Base-by-base conservation (phyloP, 2,113 vertebrate species). In the Barbus barbus region DNA sequence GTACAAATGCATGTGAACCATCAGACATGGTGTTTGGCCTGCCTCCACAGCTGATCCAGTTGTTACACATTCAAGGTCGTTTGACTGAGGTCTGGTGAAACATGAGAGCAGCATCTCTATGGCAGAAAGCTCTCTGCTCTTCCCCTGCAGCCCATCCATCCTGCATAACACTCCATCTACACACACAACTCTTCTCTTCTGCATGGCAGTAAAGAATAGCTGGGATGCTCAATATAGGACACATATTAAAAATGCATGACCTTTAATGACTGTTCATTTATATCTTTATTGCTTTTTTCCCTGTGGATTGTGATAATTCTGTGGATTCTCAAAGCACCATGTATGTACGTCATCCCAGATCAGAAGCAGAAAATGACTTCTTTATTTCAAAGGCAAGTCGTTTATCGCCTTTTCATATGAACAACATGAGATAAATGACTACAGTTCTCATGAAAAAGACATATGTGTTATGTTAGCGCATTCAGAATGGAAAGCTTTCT, bases 21-120 rank as follows among this genome's bases (percentile, higher is more conserved):
- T 53, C 51, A 56, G 20, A 7, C 51, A 24, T 44, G 2, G 3
- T 20, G 33, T 44, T 61, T 82, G 79, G 78, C 72, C 51, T n/a
- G 58, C 46, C 31, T 31, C 80, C 78, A 65, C 65, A 26, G 84
- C 81, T 83, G 51, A 63, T 76, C 51, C 53, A 28, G 85, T 85
- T 24, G 63, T 81, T 13, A 28, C 33, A 60, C n/a, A 73, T 72
- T 83, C 82, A 86, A 88, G 84, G 87, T 86, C 84, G 82, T 67
- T 26, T 51, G 71, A 53, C 72, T 41, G 51, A 46, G 44, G 75
- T 79, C 28, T 65, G 41, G 51, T 58, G 86, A 69, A 83, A 85
- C 26, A 56, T 31, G 84, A 85, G 36, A 74, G 22, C n/a, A 63
- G 75, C 12, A 82, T 56, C 46, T 56, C 41, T 31, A 22, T 41